A percentile compares a stretch with the other conserved stretches of the same genome.
phyloP scores from a whole-genome alignment of 1,140 invertebrate genomes.

The Diplogasteroides magnus region DNA sequence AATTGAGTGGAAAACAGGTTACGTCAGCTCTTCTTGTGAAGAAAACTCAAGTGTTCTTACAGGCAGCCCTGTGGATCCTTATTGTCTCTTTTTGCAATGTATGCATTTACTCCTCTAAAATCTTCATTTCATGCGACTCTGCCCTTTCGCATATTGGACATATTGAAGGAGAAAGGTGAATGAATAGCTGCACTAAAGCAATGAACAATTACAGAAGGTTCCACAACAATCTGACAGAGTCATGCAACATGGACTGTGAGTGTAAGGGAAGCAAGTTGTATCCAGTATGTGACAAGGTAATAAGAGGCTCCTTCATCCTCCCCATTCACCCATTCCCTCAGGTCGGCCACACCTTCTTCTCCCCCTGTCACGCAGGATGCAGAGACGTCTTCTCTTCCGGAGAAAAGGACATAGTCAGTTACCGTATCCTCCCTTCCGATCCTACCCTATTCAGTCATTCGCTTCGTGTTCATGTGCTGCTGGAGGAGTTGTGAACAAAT shows the following conservation, averaged over 20 bases:
- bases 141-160: conserved; percentile 43
- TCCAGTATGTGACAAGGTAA: conserved; percentile 44
- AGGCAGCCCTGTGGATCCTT: conserved; percentile 45
- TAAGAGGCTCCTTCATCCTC: too few species aligned
- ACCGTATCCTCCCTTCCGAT: conserved; percentile 2
- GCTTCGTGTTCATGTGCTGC: conserved; percentile 43
- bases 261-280: conserved; percentile 46
- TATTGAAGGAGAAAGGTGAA: too few species aligned
- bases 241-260: conserved; percentile 43
- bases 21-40: too few species aligned
- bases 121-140: conserved; percentile 49
- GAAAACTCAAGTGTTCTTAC: too few species aligned
- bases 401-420: conserved; percentile 25
- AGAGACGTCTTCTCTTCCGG: conserved; percentile 31
- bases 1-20: too few species aligned
- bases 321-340: neutral
- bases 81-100: conserved; percentile 42
- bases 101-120: conserved; percentile 40
- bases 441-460: conserved; percentile 43
- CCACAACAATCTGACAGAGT: conserved; percentile 48
- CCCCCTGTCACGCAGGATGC: conserved; percentile 54
- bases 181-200: too few species aligned
- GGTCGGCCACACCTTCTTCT: conserved; percentile 40
- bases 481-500: conserved; percentile 43
- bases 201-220: conserved; percentile 23